phyloP scores from a whole-genome alignment of 2,113 vertebrate species.

The Heptranchias perlo region DNA sequence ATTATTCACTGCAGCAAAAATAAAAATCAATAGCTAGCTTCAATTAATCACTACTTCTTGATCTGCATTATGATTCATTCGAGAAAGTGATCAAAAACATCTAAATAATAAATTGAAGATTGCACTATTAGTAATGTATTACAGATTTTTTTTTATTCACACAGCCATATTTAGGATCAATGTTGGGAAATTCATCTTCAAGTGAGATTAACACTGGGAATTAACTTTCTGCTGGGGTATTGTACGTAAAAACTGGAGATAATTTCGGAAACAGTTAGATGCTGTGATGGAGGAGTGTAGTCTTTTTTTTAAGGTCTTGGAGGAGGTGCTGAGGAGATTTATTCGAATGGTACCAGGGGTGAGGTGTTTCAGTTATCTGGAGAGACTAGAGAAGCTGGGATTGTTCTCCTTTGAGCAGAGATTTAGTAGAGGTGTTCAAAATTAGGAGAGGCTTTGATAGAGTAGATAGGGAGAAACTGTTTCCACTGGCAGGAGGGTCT shows the following conservation, averaged over 20 bases:
- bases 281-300: neutral
- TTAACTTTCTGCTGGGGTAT: neutral
- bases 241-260: neutral
- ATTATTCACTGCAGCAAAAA: neutral
- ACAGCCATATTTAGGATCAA: neutral
- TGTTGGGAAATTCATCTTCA: neutral
- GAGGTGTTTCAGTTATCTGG: neutral
- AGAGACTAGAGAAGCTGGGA: neutral
- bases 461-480: neutral
- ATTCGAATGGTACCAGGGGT: neutral
- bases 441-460: neutral
- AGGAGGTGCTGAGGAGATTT: neutral
- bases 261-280: neutral
- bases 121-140: neutral
- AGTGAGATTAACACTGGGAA: neutral
- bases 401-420: neutral
- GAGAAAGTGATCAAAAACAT: neutral
- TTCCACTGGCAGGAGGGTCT: neutral
- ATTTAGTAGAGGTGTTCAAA: neutral
- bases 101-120: neutral
- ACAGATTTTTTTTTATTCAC: neutral
- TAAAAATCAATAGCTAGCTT: neutral
- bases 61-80: neutral
- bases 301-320: neutral
- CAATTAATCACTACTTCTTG: neutral